Percentiles rank a stretch among this genome's conserved stretches.
These are phyloP conservation scores for Dinomys branickii DNA, from an alignment of 2,113 vertebrate species.

Conservation along the genomic window DNA sequence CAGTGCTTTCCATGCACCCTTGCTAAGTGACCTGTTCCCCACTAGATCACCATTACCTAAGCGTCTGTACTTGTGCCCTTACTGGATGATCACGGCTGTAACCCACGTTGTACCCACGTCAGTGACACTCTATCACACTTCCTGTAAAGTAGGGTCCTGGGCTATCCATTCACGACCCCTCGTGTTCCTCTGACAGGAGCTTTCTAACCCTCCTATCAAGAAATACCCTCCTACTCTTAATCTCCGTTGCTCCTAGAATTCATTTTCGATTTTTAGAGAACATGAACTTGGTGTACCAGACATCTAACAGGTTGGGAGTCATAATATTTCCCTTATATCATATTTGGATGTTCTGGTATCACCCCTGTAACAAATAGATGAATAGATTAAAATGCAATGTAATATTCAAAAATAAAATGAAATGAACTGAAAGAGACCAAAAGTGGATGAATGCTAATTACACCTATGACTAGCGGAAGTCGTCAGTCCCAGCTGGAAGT, in stretches of 20 bases:
- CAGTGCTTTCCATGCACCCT: neutral
- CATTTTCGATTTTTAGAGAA: neutral
- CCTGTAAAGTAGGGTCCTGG: neutral
- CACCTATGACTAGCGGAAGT: neutral
- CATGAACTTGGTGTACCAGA: neutral
- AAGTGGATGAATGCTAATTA: neutral
- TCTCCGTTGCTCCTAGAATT: neutral
- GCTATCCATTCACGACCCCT: neutral
- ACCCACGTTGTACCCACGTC: neutral
- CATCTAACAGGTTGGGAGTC: neutral
- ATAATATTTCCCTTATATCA: neutral
- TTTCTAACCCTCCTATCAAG: neutral
- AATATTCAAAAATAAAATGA: neutral
- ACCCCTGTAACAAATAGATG: neutral
- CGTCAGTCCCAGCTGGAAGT: neutral
- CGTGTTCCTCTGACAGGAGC: neutral
- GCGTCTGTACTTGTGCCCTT: neutral
- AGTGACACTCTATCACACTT: neutral
- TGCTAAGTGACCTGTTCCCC: neutral
- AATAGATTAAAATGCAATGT: neutral
- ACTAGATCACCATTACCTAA: neutral
- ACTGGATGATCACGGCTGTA: neutral
- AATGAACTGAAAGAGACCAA: neutral
- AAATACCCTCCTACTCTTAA: neutral
- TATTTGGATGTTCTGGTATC: neutral